phyloP scores from a whole-genome alignment of 2,888 invertebrate species.

The Litoditis marina region DNA sequence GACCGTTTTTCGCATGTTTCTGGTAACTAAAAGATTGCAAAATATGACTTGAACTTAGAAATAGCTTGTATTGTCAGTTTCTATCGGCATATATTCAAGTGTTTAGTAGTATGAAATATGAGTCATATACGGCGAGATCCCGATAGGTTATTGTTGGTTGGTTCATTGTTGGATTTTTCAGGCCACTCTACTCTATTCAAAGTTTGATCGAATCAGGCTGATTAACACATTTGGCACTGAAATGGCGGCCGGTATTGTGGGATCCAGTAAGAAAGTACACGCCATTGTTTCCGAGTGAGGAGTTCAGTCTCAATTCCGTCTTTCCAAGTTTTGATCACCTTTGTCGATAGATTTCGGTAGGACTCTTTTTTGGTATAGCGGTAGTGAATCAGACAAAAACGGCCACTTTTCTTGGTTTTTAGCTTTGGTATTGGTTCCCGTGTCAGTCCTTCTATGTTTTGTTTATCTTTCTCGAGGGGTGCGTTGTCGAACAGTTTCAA shows the following conservation, averaged over 20 bases:
- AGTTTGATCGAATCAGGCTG: slow-evolving; percentile 52
- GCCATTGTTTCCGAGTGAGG: slow-evolving; percentile 55
- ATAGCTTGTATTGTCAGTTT: not conserved
- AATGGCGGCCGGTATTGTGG: slow-evolving; percentile 46
- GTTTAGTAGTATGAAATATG: slow-evolving; percentile 4
- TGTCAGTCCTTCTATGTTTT: too few relatives aligned
- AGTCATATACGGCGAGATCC: too few relatives aligned
- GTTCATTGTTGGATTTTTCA: too few relatives aligned
- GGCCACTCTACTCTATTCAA: slow-evolving; percentile 43
- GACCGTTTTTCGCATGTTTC: not conserved
- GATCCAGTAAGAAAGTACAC: slow-evolving; percentile 44
- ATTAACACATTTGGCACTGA: slow-evolving; percentile 52
- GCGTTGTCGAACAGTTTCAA: too few relatives aligned
- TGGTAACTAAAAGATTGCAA: not conserved
- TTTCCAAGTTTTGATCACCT: too few relatives aligned
- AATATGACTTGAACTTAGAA: not conserved
- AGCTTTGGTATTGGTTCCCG: not conserved
- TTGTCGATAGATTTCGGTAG: slow-evolving; percentile 1
- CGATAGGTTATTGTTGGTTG: too few relatives aligned
- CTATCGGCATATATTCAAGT: too few relatives aligned
- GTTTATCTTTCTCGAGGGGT: too few relatives aligned
- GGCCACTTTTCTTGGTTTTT: not conserved
- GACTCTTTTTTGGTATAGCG: not conserved
- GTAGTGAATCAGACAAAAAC: not conserved
- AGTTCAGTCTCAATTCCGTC: slow-evolving; percentile 7